Percentiles rank a stretch among this genome's conserved stretches.
These are phyloP conservation scores for Balaeniceps rex DNA, from an alignment of 2,113 vertebrate species.

Conservation along the genomic window DNA sequence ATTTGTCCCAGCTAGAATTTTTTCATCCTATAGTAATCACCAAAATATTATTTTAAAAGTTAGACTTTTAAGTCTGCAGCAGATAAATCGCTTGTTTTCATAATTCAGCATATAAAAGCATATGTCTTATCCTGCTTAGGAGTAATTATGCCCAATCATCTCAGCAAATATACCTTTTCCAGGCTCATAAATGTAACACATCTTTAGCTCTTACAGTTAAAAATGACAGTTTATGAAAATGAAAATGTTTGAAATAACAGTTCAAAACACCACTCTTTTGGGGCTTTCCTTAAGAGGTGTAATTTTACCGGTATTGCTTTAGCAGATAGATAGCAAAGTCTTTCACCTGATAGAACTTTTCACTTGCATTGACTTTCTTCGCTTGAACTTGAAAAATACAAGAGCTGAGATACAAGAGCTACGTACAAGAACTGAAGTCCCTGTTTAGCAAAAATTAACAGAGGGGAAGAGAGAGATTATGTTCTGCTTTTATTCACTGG, in stretches of 20 bases:
- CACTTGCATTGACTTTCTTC: neutral
- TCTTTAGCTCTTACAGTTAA: neutral
- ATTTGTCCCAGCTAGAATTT: neutral
- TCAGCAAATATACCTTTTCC: neutral
- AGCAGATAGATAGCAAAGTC: neutral
- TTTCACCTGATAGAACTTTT: neutral
- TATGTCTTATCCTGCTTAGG: neutral
- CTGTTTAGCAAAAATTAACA: neutral
- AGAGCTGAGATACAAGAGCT: neutral
- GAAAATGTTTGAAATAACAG: neutral
- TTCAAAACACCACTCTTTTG: neutral
- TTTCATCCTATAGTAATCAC: neutral
- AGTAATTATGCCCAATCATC: neutral
- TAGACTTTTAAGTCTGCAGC: neutral
- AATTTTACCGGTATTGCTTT: neutral
- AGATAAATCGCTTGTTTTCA: neutral
- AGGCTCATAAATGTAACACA: neutral
- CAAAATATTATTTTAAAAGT: neutral
- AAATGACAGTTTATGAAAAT: neutral
- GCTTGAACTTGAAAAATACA: neutral
- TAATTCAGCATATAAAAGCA: neutral
- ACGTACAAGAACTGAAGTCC: neutral
- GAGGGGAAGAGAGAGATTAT: neutral
- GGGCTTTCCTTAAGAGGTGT: neutral
- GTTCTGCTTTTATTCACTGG: conserved; percentile 27